phyloP scores from a whole-genome alignment of 53 echinoderm and acorn worm genomes.

The Astropecten irregularis region DNA sequence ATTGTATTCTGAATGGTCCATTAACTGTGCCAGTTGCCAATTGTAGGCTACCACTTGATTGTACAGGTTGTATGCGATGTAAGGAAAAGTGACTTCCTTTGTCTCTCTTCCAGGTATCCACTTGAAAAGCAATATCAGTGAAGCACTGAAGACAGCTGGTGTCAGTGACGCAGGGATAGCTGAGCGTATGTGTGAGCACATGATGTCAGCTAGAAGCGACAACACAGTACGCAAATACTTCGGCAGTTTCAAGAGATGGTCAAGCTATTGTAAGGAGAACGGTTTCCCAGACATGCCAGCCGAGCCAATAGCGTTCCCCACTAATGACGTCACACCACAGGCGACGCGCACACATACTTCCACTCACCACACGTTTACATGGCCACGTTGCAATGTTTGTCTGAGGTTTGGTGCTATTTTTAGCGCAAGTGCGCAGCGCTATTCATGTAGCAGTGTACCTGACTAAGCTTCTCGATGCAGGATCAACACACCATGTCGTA shows the following conservation, averaged over 20 bases:
- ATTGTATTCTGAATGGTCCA: neutral
- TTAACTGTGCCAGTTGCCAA: too few relatives aligned
- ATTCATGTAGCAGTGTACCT: neutral
- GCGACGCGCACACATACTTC: too few relatives aligned
- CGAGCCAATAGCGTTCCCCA: too few relatives aligned
- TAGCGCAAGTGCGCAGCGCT: too few relatives aligned
- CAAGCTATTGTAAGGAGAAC: neutral
- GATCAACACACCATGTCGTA: neutral
- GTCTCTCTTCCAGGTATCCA: conserved; percentile 35
- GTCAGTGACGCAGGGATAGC: neutral
- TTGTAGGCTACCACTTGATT: too few relatives aligned
- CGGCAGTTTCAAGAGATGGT: conserved; percentile 16
- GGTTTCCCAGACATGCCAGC: conserved; percentile 28
- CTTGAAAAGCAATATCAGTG: neutral
- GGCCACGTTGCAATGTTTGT: too few relatives aligned
- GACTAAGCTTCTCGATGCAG: neutral
- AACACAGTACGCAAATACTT: conserved; percentile 27
- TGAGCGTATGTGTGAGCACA: neutral
- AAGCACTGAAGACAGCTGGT: neutral
- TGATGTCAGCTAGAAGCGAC: conserved; percentile 20
- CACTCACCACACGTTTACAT: too few relatives aligned
- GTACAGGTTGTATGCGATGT: too few relatives aligned
- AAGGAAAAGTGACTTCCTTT: neutral
- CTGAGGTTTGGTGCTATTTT: too few relatives aligned
- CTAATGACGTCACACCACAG: too few relatives aligned